Base-by-base conservation (phyloP, 2,113 vertebrate genomes). In the Thermophis baileyi region DNA sequence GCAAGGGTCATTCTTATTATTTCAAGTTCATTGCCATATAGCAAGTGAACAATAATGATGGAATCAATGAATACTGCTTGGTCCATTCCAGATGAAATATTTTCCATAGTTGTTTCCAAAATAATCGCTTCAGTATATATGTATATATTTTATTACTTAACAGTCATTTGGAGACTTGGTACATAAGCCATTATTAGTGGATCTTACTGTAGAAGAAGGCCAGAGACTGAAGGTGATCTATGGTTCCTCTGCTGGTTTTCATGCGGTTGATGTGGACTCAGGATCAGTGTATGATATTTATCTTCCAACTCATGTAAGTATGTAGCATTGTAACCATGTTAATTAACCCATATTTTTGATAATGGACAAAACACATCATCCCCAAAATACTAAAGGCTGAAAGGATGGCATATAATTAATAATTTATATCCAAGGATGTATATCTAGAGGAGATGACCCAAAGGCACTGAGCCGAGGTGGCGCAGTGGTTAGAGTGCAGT, bases 161-260 rank as follows among this genome's bases (percentile, higher is more conserved):
- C 96, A 99, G 99, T 99, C 99, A 0, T 99, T 99, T 92, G 99
- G 99, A 94, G 99, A 99, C 93, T 93, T 99, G 96, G 97, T 99
- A 94, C 99, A 99, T 97, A 99, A 99, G 96, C 99, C 99, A 53
- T 97, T 99, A 95, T 97, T 99, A 97, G 99, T 99, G 51, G 99
- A 99, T 96, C 98, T 99, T 91, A 99, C 99, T 0, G 99, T 99
- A 88, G 99, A 99, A 96, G 99, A 99, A 93, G 99, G 99, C 53
- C 99, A 99, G 97, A 98, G 99, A 96, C 97, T 99, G 96, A 99
- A 99, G 97, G 99, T 99, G 94, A 99, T 99, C 98, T 99, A 99
- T 87, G 99, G 99, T 47, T 99, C 99, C 89, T 98, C 96, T 69
- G 98, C 98, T 94, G 99, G 99, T 69, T 99, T 99, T 97, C 99